Evolutionary conservation across 2,113 vertebrate genomes (phyloP), one percentile per base, ranked within the genome.

Genomic region (Oncorhynchus mykiss): DNA sequence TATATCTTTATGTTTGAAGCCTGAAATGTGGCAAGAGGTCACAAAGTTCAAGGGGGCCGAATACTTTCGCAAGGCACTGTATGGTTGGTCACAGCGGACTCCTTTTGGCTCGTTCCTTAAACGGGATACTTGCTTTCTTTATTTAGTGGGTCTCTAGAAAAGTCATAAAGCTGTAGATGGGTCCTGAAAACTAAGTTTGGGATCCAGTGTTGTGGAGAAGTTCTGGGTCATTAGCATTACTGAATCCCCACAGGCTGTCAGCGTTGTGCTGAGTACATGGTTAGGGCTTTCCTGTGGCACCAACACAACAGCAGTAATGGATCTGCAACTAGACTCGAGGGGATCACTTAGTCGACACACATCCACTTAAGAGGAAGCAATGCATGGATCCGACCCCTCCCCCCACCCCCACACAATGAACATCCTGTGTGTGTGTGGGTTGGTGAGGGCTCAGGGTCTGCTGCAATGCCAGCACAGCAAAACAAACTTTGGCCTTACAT

Each of bases 251-350:
- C 59, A 5, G 59, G 51, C 51, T 18, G 13, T 16, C 6, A 22
- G 59, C 39, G 76, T 85, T 89, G 73, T 90, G 89, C 89, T 92
- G 89, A 91, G 84, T 76, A 54, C 49, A 80, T 49, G 59, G 75
- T 80, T 76, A n/a, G 67, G 29, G 51, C 72, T 89, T 70, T 69
- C 82, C 78, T 76, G 70, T 84, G 84, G 87, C 84, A 86, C 86
- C 88, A 82, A 54, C 78, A 71, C 54, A 88, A 80, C 54, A 88
- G 79, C 39, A 71, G 60, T 90, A 92, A 92, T 92, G 90, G 88
- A 89, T 84, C 74, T 74, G 82, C 78, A 88, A 91, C 83, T 74
- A 79, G 81, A 72, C 91, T 85, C 91, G 67, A 68, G 90, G 87
- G 90, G 72, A 86, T 76, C 72, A 82, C 81, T 87, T 85, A 83